These are phyloP conservation scores for Zonitis immaculata DNA, from an alignment of 2,888 invertebrate species.

Conservation along the genomic window DNA sequence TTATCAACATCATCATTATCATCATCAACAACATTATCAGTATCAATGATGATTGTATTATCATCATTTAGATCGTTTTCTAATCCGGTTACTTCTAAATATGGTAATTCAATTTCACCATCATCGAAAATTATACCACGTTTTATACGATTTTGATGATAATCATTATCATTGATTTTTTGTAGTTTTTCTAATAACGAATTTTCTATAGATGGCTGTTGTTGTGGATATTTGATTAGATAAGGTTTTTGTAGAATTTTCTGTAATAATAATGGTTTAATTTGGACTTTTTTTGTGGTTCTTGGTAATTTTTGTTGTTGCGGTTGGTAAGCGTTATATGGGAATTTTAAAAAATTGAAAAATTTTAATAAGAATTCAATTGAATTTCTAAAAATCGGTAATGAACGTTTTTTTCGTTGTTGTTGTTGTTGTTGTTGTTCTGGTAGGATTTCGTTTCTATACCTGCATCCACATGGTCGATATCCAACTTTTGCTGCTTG, in stretches of 20 bases:
- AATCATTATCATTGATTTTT: slow-evolving; percentile 24
- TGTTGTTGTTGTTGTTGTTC: not conserved
- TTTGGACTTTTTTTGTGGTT: not conserved
- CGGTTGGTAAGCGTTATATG: slow-evolving; percentile 9
- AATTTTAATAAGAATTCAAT: slow-evolving; percentile 30
- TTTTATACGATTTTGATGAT: slow-evolving; percentile 15
- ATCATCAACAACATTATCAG: not conserved
- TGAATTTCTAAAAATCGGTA: slow-evolving; percentile 22
- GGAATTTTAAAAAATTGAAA: slow-evolving; percentile 29
- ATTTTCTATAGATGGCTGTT: not conserved
- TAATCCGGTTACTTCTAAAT: slow-evolving; percentile 22
- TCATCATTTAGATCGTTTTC: slow-evolving; percentile 4
- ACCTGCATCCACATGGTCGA: slow-evolving; percentile 1
- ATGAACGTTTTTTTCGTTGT: slow-evolving; percentile 21
- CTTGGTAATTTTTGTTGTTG: no score
- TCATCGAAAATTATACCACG: slow-evolving; percentile 25
- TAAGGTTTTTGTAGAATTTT: not conserved
- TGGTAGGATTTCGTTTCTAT: not conserved
- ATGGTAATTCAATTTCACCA: slow-evolving; percentile 27
- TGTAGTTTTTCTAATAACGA: slow-evolving; percentile 28
- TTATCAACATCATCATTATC: slow-evolving; percentile 13
- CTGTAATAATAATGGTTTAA: not conserved
- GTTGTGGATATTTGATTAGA: not conserved
- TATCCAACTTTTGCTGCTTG: not conserved
- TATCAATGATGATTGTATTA: not conserved